Conservation (phyloP, 2,888 invertebrate species). For the Agonopterix heracliana region DNA sequence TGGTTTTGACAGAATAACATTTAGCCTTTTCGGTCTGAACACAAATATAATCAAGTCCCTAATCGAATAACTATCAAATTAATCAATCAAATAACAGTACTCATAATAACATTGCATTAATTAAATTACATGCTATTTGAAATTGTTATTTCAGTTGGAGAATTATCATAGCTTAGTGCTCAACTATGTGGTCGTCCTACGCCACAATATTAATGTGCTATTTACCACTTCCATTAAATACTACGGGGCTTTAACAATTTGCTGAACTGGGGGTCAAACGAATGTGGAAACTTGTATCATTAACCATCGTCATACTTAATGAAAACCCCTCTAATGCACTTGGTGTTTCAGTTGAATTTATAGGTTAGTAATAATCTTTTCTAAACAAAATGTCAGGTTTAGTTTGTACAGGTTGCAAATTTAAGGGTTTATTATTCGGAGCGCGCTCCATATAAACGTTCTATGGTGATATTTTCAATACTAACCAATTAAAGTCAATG, state of each 20-base stretch:
- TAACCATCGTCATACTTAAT: slow-evolving; percentile 52
- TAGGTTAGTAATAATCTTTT: neutral
- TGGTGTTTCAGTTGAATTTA: slow-evolving; percentile 8
- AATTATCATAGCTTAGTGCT: neutral
- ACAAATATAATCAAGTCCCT: no score
- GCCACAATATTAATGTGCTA: slow-evolving; percentile 56
- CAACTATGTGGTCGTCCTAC: slow-evolving; percentile 30
- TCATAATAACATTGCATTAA: slow-evolving; percentile 14
- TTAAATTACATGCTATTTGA: neutral
- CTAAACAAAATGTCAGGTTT: no score
- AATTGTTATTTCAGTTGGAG: neutral
- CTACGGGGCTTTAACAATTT: slow-evolving; percentile 50
- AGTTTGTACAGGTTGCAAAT: no score
- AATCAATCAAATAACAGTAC: slow-evolving; percentile 8
- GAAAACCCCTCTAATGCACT: slow-evolving; percentile 36
- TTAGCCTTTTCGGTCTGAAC: no score
- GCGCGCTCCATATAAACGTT: no score
- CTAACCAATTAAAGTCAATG: no score
- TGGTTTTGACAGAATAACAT: no score
- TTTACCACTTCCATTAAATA: slow-evolving; percentile 56
- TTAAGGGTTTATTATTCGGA: no score
- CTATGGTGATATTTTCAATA: no score
- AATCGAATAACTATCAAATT: no score
- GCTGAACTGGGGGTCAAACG: slow-evolving; percentile 40
- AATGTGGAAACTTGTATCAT: slow-evolving; percentile 62